Evolutionary conservation across 1,140 invertebrate species (phyloP).

Genomic region (Chelonus insularis): DNA sequence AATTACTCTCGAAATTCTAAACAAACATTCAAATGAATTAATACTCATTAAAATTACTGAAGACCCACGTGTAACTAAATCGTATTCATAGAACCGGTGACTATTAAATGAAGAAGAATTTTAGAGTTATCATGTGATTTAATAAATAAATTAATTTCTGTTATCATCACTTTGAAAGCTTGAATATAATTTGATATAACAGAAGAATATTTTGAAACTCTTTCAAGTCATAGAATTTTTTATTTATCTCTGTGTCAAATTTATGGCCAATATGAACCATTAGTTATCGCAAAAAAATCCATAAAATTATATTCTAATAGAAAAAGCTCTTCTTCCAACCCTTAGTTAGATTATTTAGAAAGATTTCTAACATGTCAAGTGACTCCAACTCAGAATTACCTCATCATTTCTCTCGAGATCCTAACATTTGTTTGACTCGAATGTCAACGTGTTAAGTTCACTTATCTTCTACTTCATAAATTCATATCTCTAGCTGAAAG

Average conservation of each 20-base stretch:
- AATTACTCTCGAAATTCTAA: no score
- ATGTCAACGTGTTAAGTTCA: background rate
- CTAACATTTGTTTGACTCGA: background rate
- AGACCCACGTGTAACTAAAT: no score
- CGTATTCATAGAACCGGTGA: no score
- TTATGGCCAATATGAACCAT: constrained; percentile 31
- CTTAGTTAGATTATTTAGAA: background rate
- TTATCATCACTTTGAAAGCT: no score
- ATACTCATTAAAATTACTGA: no score
- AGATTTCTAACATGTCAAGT: background rate
- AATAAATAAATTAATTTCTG: no score
- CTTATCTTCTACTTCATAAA: background rate
- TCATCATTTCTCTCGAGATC: background rate
- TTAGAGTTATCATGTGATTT: no score
- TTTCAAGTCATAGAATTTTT: background rate
- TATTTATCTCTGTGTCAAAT: background rate
- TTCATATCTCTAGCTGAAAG: background rate
- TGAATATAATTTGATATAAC: no score
- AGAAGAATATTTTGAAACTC: no score
- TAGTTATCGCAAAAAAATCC: constrained; percentile 43
- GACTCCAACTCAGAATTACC: background rate
- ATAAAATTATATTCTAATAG: constrained; percentile 26
- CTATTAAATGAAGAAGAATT: no score
- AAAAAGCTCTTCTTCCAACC: no score
- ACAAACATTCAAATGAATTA: no score